Evolutionary conservation across 2,888 invertebrate genomes (phyloP), one percentile per base, ranked within the genome.

Genomic region (Epinotia nisella): DNA sequence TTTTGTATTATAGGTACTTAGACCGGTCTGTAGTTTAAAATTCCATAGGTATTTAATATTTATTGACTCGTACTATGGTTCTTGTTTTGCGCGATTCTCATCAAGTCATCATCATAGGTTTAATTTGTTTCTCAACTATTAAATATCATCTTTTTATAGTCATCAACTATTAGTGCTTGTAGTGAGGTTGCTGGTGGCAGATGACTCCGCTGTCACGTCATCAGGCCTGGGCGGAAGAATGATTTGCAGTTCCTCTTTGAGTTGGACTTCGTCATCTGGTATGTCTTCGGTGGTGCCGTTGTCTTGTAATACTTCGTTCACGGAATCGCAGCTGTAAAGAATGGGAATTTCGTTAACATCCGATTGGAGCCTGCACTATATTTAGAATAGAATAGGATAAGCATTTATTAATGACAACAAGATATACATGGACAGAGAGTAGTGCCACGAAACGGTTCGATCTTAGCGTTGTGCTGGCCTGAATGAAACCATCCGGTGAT

Each of bases 191-290:
- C 84, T 81, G 10, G 85, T 83, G 10, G 80, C 78, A 1, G 88
- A 86, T 1, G 89, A 87, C 19, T 87, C 89, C 0, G 87, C 81
- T 1, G 83, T 84, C 76, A 88, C 83, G 81, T 93, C 92, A 75
- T 92, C 92, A 76, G 87, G 87, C 39, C 91, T 83, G 4, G 93
- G 93, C 0, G 93, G 92, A 2, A 93, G 83, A 13, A 93, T 91
- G 24, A 92, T 92, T 75, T 93, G 93, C 29, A 93, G 81, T 76
- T 93, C 92, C 65, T 92, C 93, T 70, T 86, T 84, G 3, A 90
- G 80, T 71, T 86, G 89, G 0, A 89, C 85, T 76, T 92, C 92
- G 75, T 92, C 92, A 75, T 92, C 93, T 0, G 86, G 87, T 4
- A 85, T 77, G 39, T 89, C 90, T n/a, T 87, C 89, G 0, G 87